Percentiles rank a stretch among this genome's conserved stretches.
Evolutionary conservation across 2,888 invertebrate species (phyloP).

Genomic region (Cryptocheilus praepositus): DNA sequence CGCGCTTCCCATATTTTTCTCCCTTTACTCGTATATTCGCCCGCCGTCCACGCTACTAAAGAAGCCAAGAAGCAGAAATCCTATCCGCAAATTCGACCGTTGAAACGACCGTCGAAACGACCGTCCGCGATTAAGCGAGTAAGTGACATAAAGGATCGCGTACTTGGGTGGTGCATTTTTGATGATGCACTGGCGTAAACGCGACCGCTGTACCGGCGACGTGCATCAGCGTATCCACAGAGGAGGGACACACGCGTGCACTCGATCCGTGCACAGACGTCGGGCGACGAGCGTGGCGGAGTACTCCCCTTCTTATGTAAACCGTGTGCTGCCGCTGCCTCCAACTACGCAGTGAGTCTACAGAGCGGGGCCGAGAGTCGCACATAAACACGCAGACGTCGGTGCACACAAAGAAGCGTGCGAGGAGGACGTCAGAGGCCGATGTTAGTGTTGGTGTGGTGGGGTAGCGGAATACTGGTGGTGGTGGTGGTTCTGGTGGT

Average conservation of each 20-base stretch:
- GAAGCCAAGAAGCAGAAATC: no score
- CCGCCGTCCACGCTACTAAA: no score
- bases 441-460: background rate
- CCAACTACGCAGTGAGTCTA: slow-evolving; percentile 48
- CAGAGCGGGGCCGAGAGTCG: slow-evolving; percentile 3
- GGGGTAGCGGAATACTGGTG: slow-evolving; percentile 5
- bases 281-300: slow-evolving; percentile 25
- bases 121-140: no score
- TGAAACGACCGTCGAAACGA: no score
- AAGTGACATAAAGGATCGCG: no score
- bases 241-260: background rate
- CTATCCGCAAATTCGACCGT: no score
- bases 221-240: background rate
- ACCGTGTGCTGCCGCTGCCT: slow-evolving; percentile 51
- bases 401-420: background rate
- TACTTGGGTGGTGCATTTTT: no score
- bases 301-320: slow-evolving; percentile 58
- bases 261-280: slow-evolving; percentile 19
- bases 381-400: background rate
- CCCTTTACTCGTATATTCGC: no score
- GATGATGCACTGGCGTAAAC: background rate
- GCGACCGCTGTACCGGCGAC: slow-evolving; percentile 7
- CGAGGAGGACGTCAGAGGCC: slow-evolving; percentile 20
- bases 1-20: no score
- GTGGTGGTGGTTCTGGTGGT: background rate